Percentiles rank a stretch among this genome's conserved stretches.
Conservation (phyloP, 2,888 invertebrate genomes). For the Halocaridina rubra region DNA sequence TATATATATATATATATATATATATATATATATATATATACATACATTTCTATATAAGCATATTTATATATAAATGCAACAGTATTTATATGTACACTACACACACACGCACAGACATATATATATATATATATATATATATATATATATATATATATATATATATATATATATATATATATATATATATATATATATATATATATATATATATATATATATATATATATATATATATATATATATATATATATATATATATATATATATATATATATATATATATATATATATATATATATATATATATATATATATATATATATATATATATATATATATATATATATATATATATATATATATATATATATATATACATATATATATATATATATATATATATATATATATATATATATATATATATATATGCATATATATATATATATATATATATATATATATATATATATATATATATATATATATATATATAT, state of each 20-base stretch:
- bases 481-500: no score
- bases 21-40: no score
- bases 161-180: neutral
- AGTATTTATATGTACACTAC: neutral
- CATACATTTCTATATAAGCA: no score
- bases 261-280: neutral
- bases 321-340: conserved; percentile 7
- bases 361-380: neutral
- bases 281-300: conserved; percentile 6
- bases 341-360: neutral
- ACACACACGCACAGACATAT: neutral
- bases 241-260: neutral
- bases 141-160: neutral
- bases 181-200: neutral
- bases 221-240: neutral
- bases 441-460: neutral
- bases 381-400: neutral
- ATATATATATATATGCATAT: neutral
- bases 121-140: no score
- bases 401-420: neutral
- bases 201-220: neutral
- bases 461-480: no score
- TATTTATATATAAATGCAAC: no score
- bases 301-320: conserved; percentile 19
- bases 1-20: no score